Base-by-base conservation (phyloP, 2,888 invertebrate species). In the Pecten maximus region DNA sequence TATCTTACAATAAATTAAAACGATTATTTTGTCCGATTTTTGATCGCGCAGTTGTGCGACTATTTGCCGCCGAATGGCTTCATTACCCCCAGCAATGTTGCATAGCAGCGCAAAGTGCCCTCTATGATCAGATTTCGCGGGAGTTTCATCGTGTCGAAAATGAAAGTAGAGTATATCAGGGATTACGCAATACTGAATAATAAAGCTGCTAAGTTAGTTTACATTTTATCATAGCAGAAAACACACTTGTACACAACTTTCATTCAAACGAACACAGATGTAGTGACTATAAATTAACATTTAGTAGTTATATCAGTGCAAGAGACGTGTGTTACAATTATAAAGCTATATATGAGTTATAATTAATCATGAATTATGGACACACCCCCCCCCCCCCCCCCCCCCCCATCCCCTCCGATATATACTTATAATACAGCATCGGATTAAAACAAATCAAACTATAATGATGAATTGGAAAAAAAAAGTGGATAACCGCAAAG, bases 91-190 rank as follows among this genome's bases (percentile, higher is more conserved):
- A 93, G 93, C 94, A 91, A 91, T 90, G 95, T 95, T 92, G 94
- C 95, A 89, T 94, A 94, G 96, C 95, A 95, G 95, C 95, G 92
- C 90, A 94, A 93, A 93, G 92, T 95, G 93, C 93, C 93, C 94
- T 94, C 92, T 94, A 94, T 94, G 94, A 54, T 50, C 6, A 92
- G 91, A 92, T 92, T 93, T 93, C 92, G 93, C 94, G 92, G 91
- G 89, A 91, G 90, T 89, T 91, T 90, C 44, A 87, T 88, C 35
- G 2, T 12, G 28, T 4, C 35, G 74, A 74, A 74, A 74, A 74
- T 74, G 74, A 74, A 74, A 74, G 74, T 74, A 74, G 74, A 74
- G 12, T 23, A 10, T 74, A 12, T 23, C 16, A 44, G 8, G 44
- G 44, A 74, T 74, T 74, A 35, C 35, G 74, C 35, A 74, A 74